phyloP scores from a whole-genome alignment of 1,140 invertebrate species.

The Trachelipus rathkii region DNA sequence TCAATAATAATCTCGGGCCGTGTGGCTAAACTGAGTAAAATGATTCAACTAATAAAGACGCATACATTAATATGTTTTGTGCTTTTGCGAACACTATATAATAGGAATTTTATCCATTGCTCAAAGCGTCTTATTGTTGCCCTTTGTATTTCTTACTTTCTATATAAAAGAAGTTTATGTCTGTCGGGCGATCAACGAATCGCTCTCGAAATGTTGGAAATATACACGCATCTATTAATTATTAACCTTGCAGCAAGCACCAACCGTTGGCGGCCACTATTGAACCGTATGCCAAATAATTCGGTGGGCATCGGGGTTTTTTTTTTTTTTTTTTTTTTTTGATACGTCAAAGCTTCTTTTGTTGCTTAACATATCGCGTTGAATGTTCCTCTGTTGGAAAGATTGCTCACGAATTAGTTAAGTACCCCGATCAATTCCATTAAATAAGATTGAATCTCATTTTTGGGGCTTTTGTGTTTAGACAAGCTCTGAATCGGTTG shows the following conservation, averaged over 20 bases:
- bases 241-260: neutral
- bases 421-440: neutral
- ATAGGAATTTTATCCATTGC: too few species aligned
- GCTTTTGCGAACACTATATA: too few species aligned
- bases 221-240: neutral
- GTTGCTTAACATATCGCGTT: slow-evolving; percentile 2
- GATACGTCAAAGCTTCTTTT: neutral
- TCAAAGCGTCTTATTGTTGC: too few species aligned
- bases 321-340: too few species aligned
- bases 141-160: too few species aligned
- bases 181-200: too few species aligned
- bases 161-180: too few species aligned
- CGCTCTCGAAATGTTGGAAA: neutral
- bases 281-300: slow-evolving; percentile 3
- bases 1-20: too few species aligned
- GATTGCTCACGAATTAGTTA: slow-evolving; percentile 6
- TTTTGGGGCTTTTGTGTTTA: neutral
- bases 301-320: neutral
- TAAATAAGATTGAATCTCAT: slow-evolving; percentile 13
- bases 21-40: too few species aligned
- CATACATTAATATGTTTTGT: too few species aligned
- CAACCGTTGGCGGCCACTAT: neutral
- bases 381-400: neutral
- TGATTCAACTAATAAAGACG: too few species aligned
- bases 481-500: neutral